These are phyloP conservation scores for Ichneumoninae sp. DNA, from an alignment of 2,888 invertebrate genomes.

Conservation along the genomic window DNA sequence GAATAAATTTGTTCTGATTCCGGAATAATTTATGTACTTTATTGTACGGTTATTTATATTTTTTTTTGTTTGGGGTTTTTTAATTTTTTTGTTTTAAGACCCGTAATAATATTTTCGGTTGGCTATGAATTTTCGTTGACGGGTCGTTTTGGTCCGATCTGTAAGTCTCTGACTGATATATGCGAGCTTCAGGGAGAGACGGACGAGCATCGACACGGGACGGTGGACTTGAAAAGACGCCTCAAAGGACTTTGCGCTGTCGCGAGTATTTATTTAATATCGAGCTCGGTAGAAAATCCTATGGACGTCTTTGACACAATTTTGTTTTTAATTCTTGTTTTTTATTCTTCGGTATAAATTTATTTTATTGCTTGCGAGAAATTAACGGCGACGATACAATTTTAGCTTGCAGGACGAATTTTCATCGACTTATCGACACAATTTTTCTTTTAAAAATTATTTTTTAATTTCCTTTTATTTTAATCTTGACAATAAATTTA, in stretches of 20 bases:
- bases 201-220: neutral
- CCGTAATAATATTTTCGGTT: no score
- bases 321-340: neutral
- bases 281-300: neutral
- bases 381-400: no score
- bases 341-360: no score
- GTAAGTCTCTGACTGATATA: no score
- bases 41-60: no score
- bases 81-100: no score
- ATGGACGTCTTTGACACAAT: neutral
- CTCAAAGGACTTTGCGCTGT: conserved; percentile 44
- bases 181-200: no score
- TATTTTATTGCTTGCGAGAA: no score
- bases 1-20: conserved; percentile 4
- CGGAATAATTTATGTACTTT: neutral
- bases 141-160: neutral
- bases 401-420: no score
- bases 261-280: conserved; percentile 32
- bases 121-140: neutral
- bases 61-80: no score
- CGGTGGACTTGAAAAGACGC: conserved; percentile 31
- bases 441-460: neutral
- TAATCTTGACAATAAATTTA: neutral
- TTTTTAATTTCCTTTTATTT: neutral
- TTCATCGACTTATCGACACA: neutral